Percentiles rank a stretch among this genome's conserved stretches.
Evolutionary conservation across 1,140 invertebrate genomes (phyloP).

Genomic region (Neodiprion lecontei): DNA sequence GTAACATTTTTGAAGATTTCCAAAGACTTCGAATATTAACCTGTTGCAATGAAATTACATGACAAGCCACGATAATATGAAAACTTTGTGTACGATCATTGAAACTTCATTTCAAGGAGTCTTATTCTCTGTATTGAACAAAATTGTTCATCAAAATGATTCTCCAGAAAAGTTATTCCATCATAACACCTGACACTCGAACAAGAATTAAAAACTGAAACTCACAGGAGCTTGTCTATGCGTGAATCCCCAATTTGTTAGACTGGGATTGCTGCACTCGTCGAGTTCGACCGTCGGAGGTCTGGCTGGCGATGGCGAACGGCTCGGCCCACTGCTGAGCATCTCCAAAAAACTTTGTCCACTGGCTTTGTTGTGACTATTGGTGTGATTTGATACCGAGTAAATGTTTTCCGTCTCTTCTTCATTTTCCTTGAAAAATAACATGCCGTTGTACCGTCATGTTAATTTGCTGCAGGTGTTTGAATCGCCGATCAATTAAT

Average conservation of each 20-base stretch:
- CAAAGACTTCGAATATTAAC: not conserved
- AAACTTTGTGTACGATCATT: too few relatives aligned
- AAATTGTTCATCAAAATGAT: not conserved
- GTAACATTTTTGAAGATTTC: not conserved
- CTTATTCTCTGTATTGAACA: not conserved
- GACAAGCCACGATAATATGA: not conserved
- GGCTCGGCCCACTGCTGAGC: slow-evolving; percentile 55
- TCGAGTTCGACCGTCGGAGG: slow-evolving; percentile 48
- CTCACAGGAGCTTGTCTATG: slow-evolving; percentile 46
- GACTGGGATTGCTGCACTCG: slow-evolving; percentile 54
- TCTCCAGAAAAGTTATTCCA: not conserved
- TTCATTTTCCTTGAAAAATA: slow-evolving; percentile 49
- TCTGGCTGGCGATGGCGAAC: slow-evolving; percentile 56
- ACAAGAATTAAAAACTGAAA: slow-evolving; percentile 7
- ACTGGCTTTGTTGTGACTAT: slow-evolving; percentile 35
- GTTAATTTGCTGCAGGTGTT: too few relatives aligned
- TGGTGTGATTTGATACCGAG: slow-evolving; percentile 35
- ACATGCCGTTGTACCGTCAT: not conserved
- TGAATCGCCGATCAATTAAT: too few relatives aligned
- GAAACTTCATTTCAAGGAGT: too few relatives aligned
- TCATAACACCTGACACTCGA: too few relatives aligned
- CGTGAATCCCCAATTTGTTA: slow-evolving; percentile 56
- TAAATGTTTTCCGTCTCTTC: slow-evolving; percentile 44
- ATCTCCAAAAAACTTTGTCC: slow-evolving; percentile 57
- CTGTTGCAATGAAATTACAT: not conserved